Base-by-base conservation (phyloP, 2,888 invertebrate genomes). In the Myopa testacea region DNA sequence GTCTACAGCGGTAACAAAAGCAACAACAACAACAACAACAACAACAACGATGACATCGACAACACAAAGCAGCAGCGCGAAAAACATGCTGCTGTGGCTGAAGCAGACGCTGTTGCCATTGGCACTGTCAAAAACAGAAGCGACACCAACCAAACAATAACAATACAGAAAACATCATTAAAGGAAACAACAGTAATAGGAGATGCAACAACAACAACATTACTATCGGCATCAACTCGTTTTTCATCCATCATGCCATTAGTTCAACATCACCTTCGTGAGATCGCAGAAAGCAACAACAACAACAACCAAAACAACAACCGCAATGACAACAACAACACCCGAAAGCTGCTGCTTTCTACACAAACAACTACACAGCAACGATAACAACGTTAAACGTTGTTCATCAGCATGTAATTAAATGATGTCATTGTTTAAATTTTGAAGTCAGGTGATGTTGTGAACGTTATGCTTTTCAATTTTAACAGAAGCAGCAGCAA, bases 371-470 rank as follows among this genome's bases (percentile, higher is more conserved):
- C 73, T 16, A 70, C 70, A 55, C 37, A 50, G 62, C 65, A 63
- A 74, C 34, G 34, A 37, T 38, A 62, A 62, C 73, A 75, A 68
- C 69, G 58, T 75, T 73, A 62, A 63, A 73, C 45, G 63, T 45
- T 45, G 45, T 45, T 73, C 75, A 75, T 75, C 75, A 75, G 68
- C 75, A 69, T 68, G 75, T 75, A 75, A 75, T 75, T 75, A 75
- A 75, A 75, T 60, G 58, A 75, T 69, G 68, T 69, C 69, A 69
- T 75, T 69, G 75, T 75, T 75, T 75, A 50, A 62, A 75, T 75
- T 75, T 75, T 69, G 45, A 60, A 60, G 69, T 38, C 68, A 60
- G 68, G 68, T 75, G 75, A 58, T 60, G 2, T 26, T 26, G 45
- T 45, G 45, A 69, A 45, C 58, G 58, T 38, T 58, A 40, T 40